Conservation (phyloP, 2,888 invertebrate species). For the Drosophila falleni region DNA sequence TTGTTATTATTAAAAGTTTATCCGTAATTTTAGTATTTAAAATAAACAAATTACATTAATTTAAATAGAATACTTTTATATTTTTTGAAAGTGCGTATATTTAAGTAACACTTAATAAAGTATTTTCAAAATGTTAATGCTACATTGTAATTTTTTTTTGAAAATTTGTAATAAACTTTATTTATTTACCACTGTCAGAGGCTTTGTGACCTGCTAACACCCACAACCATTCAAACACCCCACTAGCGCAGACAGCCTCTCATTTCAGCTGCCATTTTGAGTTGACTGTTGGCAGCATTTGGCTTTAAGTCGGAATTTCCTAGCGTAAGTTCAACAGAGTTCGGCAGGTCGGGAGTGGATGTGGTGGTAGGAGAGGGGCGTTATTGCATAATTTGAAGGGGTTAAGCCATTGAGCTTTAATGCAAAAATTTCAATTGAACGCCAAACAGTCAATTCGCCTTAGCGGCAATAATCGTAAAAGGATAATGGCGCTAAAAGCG, state of each 20-base stretch:
- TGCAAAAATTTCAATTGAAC: constrained; percentile 82
- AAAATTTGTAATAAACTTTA: too few relatives aligned
- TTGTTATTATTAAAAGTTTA: too few relatives aligned
- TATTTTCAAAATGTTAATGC: too few relatives aligned
- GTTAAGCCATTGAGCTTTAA: constrained; percentile 81
- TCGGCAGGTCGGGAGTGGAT: background rate
- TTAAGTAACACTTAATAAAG: too few relatives aligned
- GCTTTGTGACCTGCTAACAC: constrained; percentile 13
- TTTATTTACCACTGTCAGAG: constrained; percentile 33
- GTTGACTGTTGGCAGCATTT: constrained; percentile 36
- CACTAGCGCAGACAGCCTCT: constrained; percentile 3
- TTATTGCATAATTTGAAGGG: constrained; percentile 80
- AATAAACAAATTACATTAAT: too few relatives aligned
- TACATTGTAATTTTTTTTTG: too few relatives aligned
- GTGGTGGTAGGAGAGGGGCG: constrained; percentile 5
- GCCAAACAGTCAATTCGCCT: constrained; percentile 82
- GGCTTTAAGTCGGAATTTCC: constrained; percentile 25
- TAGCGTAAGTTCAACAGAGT: constrained; percentile 1
- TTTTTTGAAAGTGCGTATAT: too few relatives aligned
- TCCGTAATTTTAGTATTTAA: too few relatives aligned
- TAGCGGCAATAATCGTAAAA: constrained; percentile 81
- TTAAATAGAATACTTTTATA: too few relatives aligned
- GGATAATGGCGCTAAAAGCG: constrained; percentile 81
- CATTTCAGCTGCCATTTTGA: constrained; percentile 34
- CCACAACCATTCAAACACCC: background rate